Conservation (phyloP, 2,888 invertebrate genomes). For the Volucella inflata region DNA sequence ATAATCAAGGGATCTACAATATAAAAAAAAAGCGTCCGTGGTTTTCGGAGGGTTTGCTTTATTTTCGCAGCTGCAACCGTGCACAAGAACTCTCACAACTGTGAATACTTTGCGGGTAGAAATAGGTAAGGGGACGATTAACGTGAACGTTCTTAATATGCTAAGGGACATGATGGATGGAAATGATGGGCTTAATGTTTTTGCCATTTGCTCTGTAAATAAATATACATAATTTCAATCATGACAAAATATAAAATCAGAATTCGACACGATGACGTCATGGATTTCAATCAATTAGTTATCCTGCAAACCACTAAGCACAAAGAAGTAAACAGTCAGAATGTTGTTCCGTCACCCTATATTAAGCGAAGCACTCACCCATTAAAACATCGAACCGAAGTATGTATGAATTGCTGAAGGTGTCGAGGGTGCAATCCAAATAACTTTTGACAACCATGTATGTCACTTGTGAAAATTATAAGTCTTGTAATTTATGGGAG, state of each 20-base stretch:
- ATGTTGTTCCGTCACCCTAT: conserved; percentile 56
- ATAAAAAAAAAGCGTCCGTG: conserved; percentile 50
- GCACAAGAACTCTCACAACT: conserved; percentile 68
- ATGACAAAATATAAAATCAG: conserved; percentile 78
- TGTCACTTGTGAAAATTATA: conserved; percentile 65
- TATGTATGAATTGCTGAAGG: conserved; percentile 50
- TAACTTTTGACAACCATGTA: conserved; percentile 61
- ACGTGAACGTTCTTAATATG: conserved; percentile 66
- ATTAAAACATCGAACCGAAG: conserved; percentile 52
- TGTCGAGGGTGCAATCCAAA: conserved; percentile 59
- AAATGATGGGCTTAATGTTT: conserved; percentile 71
- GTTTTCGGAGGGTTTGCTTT: conserved; percentile 66
- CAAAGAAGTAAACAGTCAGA: conserved; percentile 64
- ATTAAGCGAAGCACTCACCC: conserved; percentile 55
- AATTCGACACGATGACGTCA: conserved; percentile 84
- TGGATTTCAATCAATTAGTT: conserved; percentile 82
- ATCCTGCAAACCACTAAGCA: conserved; percentile 71
- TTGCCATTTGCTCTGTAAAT: conserved; percentile 66
- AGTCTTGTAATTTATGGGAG: conserved; percentile 58
- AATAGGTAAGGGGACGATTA: conserved; percentile 69
- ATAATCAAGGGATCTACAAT: conserved; percentile 47
- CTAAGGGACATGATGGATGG: conserved; percentile 72
- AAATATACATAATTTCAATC: conserved; percentile 74
- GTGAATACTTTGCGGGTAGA: conserved; percentile 73
- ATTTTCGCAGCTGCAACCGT: conserved; percentile 74